Conservation (phyloP, 2,888 invertebrate genomes). For the Drosophila melanocephala region DNA sequence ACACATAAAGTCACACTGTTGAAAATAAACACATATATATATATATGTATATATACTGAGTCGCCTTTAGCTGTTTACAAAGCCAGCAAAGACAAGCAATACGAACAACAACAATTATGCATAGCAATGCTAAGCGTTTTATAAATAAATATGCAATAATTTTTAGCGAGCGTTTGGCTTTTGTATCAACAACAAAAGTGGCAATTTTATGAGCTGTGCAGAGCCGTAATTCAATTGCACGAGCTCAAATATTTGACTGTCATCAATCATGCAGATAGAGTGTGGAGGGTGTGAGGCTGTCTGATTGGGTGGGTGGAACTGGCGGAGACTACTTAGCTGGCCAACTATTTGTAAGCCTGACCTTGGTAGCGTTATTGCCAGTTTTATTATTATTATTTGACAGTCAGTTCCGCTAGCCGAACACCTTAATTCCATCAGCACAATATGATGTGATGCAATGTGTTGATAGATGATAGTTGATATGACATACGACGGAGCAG, state of each 20-base stretch:
- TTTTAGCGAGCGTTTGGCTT: conserved; percentile 27
- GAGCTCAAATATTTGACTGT: conserved; percentile 51
- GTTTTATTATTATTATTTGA: conserved; percentile 25
- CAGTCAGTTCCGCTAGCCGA: conserved; percentile 42
- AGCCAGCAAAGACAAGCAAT: conserved; percentile 22
- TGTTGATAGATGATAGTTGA: conserved; percentile 26
- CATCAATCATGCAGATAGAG: conserved; percentile 54
- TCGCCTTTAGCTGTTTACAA: conserved; percentile 37
- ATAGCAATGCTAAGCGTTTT: conserved; percentile 44
- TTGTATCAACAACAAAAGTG: conserved; percentile 24
- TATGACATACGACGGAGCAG: conserved; percentile 28
- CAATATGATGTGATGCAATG: conserved; percentile 12
- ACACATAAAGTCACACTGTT: conserved; percentile 16
- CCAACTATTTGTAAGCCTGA: conserved; percentile 20
- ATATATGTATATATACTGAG: conserved; percentile 1
- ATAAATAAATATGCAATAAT: conserved; percentile 63
- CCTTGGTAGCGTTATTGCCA: conserved; percentile 20
- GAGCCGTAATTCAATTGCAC: conserved; percentile 42
- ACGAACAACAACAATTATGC: conserved; percentile 8
- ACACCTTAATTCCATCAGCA: conserved; percentile 40
- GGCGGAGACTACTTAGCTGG: conserved; percentile 9
- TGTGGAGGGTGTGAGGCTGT: neutral
- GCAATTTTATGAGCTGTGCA: conserved; percentile 14
- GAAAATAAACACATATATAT: conserved; percentile 13
- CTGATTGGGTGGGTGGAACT: neutral